These are phyloP conservation scores for Bruchidius siliquastri DNA, from an alignment of 2,888 invertebrate species.

Conservation along the genomic window DNA sequence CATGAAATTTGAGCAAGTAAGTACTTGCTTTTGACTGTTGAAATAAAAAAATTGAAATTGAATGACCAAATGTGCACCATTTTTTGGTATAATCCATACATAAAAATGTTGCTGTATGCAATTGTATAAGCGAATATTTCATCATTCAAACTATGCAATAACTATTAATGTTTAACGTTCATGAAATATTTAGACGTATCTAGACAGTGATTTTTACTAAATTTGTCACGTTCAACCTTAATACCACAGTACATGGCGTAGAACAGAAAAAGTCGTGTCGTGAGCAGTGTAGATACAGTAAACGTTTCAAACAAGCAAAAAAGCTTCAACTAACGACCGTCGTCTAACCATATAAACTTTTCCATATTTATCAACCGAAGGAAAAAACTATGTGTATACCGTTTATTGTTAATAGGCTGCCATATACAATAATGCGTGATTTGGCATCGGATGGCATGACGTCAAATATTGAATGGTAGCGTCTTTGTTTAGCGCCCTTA, in stretches of 20 bases:
- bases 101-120: too few relatives aligned
- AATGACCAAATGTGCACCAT: too few relatives aligned
- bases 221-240: neutral
- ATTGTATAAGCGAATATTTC: too few relatives aligned
- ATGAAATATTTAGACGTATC: too few relatives aligned
- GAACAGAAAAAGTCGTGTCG: neutral
- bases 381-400: neutral
- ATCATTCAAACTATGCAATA: too few relatives aligned
- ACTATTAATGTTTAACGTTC: too few relatives aligned
- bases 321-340: neutral
- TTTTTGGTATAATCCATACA: too few relatives aligned
- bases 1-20: too few relatives aligned
- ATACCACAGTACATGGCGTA: neutral
- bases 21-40: too few relatives aligned
- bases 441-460: neutral
- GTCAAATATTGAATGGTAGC: neutral
- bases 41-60: too few relatives aligned
- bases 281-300: neutral
- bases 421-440: neutral
- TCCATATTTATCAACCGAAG: too few relatives aligned
- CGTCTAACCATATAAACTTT: neutral
- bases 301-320: neutral
- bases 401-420: neutral
- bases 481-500: too few relatives aligned
- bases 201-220: neutral